Evolutionary conservation across 2,888 invertebrate genomes (phyloP).

Genomic region (Hydroisotoma schaefferi): DNA sequence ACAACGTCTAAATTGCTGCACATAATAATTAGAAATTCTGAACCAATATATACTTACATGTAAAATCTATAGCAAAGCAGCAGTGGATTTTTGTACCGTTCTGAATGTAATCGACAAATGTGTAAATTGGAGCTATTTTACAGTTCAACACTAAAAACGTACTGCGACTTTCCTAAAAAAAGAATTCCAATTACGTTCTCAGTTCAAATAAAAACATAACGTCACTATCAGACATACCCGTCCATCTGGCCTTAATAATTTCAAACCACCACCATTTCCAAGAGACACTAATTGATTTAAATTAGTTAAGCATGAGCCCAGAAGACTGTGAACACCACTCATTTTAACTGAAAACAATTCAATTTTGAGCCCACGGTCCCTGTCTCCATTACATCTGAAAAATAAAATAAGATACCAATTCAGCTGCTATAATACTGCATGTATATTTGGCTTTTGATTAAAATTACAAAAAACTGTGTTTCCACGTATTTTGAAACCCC

Average conservation of each 20-base stretch:
- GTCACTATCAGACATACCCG: slow-evolving; percentile 4
- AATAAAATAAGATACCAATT: neutral
- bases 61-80: slow-evolving; percentile 56
- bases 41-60: slow-evolving; percentile 50
- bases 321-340: slow-evolving; percentile 52
- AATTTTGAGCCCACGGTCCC: slow-evolving; percentile 56
- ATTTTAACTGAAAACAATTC: slow-evolving; percentile 55
- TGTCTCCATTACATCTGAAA: slow-evolving; percentile 55
- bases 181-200: neutral
- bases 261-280: slow-evolving; percentile 40
- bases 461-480: too few relatives aligned
- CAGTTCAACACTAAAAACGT: slow-evolving; percentile 38
- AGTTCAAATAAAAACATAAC: neutral
- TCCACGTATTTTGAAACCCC: too few relatives aligned
- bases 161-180: slow-evolving; percentile 28
- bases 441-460: too few relatives aligned
- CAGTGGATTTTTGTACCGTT: slow-evolving; percentile 57
- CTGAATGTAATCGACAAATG: slow-evolving; percentile 60
- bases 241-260: slow-evolving; percentile 30
- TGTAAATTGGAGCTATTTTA: slow-evolving; percentile 49
- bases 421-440: neutral
- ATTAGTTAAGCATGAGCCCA: slow-evolving; percentile 55
- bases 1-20: neutral
- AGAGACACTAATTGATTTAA: slow-evolving; percentile 52
- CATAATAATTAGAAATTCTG: slow-evolving; percentile 46